A percentile compares a stretch with the other conserved stretches of the same genome.
Evolutionary conservation across 2,797 vertebrate genomes (phyloP).

Genomic region (Benthosema pterotum): DNA sequence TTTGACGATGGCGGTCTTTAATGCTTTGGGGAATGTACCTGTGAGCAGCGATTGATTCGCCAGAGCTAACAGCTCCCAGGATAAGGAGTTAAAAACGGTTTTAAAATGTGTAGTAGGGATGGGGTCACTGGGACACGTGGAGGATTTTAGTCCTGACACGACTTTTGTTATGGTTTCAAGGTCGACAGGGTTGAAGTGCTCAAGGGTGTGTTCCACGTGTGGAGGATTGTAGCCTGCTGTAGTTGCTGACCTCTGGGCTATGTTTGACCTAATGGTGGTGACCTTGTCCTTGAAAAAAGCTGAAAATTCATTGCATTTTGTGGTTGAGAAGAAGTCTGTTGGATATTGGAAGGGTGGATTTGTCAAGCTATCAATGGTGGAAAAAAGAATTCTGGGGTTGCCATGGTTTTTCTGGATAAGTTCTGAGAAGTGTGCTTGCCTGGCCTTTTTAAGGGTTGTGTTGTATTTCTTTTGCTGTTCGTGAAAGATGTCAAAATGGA

Average conservation of each 20-base stretch:
- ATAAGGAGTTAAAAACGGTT: not conserved
- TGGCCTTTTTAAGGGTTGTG: not conserved
- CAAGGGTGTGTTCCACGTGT: not conserved
- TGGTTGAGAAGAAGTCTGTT: not conserved
- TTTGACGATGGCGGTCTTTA: not conserved
- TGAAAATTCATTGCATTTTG: not conserved
- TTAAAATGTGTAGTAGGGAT: not conserved
- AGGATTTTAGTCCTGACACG: not conserved
- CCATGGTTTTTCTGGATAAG: not conserved
- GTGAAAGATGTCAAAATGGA: not conserved
- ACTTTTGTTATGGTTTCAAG: not conserved
- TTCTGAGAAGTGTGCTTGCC: not conserved
- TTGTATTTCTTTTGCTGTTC: too few species aligned
- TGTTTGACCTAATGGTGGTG: too few species aligned
- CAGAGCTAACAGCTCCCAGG: not conserved
- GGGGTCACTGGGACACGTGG: not conserved
- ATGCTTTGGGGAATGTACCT: not conserved
- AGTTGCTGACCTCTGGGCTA: too few species aligned
- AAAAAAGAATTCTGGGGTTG: not conserved
- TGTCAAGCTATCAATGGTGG: not conserved
- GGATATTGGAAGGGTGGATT: not conserved
- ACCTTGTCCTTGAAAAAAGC: not conserved
- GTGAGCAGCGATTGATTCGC: not conserved
- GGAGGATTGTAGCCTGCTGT: too few species aligned
- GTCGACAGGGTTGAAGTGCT: not conserved